Evolutionary conservation across 2,113 vertebrate species (phyloP), one percentile per base, ranked within the genome.

Genomic region (Eudorcas thomsonii): DNA sequence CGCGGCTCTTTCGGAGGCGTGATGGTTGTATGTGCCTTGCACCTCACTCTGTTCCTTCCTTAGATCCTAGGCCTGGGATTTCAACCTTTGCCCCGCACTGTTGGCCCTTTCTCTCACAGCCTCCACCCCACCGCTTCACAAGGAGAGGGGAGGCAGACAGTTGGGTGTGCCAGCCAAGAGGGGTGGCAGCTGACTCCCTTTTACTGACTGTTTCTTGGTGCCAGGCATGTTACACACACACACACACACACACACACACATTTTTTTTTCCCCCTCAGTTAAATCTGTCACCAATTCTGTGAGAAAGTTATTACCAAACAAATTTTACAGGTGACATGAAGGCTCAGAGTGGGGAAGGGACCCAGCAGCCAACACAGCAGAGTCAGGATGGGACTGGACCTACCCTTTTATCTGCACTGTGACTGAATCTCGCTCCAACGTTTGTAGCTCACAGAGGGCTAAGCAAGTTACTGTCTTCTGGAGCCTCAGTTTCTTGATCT

Each of bases 21-120:
- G 62, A 55, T 55, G 52, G 52, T 55, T 55, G 52, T 36, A 2
- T 0, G 0, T 36, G 5, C 0, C 0, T 30, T 60, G 82, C 3
- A 54, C 52, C 93, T 43, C 54, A 3, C 11, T 45, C 6, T 45
- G 9, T 33, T 90, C 77, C 64, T 64, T 16, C 1, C 64, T 85
- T 26, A 84, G 26, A 19, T 10, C 45, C 86, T 30, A n/a, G 26
- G 2, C 19, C 64, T 71, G 43, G 48, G 25, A 39, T 57, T 17
- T 50, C 48, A 88, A 19, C 28, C 87, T 64, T 7, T 64, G 80
- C 19, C 19, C n/a, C 7, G 45, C n/a, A 1, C 15, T 3, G n/a
- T 11, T 13, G 86, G 21, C 39, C 54, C 25, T 77, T 62, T 48
- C 60, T 50, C 23, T 26, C 26, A 0, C 2, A 0, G 23, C 4